phyloP scores from a whole-genome alignment of 2,888 invertebrate genomes.

The Trachelus stipa region DNA sequence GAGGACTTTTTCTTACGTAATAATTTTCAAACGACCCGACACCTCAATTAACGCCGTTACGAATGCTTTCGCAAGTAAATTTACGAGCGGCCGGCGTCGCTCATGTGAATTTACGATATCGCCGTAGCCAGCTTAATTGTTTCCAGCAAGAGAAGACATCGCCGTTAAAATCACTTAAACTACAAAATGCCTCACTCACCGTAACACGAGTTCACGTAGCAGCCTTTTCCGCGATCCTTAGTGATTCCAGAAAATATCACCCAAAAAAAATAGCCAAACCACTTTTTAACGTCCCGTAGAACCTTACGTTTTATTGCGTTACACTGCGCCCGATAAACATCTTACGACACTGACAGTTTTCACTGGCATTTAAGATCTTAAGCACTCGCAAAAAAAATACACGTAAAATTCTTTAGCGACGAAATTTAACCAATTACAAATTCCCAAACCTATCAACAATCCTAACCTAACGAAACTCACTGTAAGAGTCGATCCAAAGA shows the following conservation, averaged over 20 bases:
- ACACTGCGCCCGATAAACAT: neutral
- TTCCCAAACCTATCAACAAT: neutral
- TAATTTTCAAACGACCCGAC: conserved; percentile 28
- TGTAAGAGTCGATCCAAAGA: neutral
- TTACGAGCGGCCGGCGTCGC: conserved; percentile 37
- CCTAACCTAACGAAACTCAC: neutral
- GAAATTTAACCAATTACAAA: too few species aligned
- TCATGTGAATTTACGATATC: conserved; percentile 16
- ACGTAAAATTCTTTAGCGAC: neutral
- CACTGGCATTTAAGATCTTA: neutral
- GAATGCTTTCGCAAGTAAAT: conserved; percentile 45
- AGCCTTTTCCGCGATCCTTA: neutral
- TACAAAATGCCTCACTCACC: neutral
- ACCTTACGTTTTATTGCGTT: neutral
- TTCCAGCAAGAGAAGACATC: neutral
- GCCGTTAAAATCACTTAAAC: neutral
- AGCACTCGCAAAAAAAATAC: neutral
- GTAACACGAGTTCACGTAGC: neutral
- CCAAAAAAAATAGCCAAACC: neutral
- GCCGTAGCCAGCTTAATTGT: neutral
- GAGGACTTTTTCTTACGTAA: conserved; percentile 38
- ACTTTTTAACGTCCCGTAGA: neutral
- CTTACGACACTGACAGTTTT: neutral
- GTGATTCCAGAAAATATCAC: neutral
- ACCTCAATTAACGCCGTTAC: conserved; percentile 49